Evolutionary conservation across 2,888 invertebrate genomes (phyloP), one percentile per base, ranked within the genome.

Genomic region (Prosapia bicincta): DNA sequence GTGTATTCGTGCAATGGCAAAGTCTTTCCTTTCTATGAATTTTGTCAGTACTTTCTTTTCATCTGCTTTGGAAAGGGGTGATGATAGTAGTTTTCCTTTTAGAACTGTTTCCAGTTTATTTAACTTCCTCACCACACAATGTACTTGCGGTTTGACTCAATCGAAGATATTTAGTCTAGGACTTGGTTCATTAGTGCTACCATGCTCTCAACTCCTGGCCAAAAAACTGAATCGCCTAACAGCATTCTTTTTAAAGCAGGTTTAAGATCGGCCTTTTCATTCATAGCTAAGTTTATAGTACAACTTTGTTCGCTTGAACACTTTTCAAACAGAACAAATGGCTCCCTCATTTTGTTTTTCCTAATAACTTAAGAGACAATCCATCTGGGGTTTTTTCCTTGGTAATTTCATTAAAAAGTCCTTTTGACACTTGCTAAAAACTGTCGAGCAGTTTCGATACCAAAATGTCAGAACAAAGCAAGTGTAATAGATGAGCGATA

Each of bases 401-500:
- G 24, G 66, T 66, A 65, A 72, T 26, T 30, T 72, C 32, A 72
- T 72, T 13, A 30, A 72, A 72, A 1, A 66, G 15, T 3, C 66
- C 72, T 30, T 30, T 30, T 66, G 24, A 71, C 76, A 65, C 13
- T 30, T 68, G 54, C 71, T 23, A 76, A 70, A 66, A 76, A 76
- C 6, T 28, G 65, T 66, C 43, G 65, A 32, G 71, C 71, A 43
- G 54, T 43, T n/a, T 28, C 28, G 28, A 28, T 28, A 28, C 9
- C 3, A 73, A 75, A 75, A 77, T 76, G 68, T 77, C 77, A 65
- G 70, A 32, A 28, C 70, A n/a, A n/a, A n/a, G n/a, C n/a, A n/a
- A n/a, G n/a, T n/a, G n/a, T n/a, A n/a, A n/a, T n/a, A n/a, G n/a
- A 70, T 77, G 78, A 28, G 78, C 74, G 28, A 78, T 69, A 69